A percentile compares a stretch with the other conserved stretches of the same genome.
These are phyloP conservation scores for Heliocidaris erythrogramma DNA, from an alignment of 35 echinoderm and acorn worm species.

Conservation along the genomic window DNA sequence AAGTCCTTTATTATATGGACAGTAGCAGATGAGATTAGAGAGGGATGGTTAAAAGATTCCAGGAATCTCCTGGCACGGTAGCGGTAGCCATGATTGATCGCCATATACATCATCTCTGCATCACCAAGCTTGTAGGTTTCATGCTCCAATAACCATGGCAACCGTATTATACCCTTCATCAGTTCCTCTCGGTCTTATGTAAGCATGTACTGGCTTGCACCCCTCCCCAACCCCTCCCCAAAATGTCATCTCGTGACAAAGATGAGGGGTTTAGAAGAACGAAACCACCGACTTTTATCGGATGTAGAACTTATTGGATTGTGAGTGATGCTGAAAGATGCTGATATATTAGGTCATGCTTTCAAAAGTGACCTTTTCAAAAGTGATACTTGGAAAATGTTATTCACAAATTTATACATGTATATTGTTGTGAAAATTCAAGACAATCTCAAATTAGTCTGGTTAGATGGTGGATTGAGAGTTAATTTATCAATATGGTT, in stretches of 20 bases:
- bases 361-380: not conserved
- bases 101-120: not conserved
- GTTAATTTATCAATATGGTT: not conserved
- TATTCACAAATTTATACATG: too few species aligned
- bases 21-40: not conserved
- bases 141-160: slow-evolving; percentile 56
- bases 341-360: not conserved
- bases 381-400: too few species aligned
- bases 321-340: not conserved
- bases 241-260: slow-evolving; percentile 15
- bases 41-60: not conserved
- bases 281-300: not conserved
- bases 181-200: not conserved
- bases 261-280: not conserved
- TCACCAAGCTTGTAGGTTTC: slow-evolving; percentile 34
- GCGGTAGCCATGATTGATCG: not conserved
- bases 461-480: not conserved
- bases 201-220: not conserved
- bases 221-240: not conserved
- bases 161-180: slow-evolving; percentile 33
- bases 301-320: not conserved
- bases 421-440: too few species aligned
- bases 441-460: not conserved
- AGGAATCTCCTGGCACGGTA: not conserved
- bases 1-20: not conserved